Conservation (phyloP, 2,113 vertebrate genomes). For the Boulengeromyrus knoepffleri region DNA sequence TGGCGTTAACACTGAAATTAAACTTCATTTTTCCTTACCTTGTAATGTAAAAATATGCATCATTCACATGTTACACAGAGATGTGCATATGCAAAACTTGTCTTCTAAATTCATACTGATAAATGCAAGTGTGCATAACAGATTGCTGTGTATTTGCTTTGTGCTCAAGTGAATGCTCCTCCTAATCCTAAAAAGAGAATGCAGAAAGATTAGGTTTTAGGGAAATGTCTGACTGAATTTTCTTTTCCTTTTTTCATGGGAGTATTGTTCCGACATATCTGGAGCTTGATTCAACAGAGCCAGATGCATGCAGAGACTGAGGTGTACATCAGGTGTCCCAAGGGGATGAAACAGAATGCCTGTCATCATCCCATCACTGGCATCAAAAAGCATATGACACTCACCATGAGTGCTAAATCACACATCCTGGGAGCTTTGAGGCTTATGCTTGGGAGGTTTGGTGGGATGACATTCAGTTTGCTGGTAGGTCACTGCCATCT, state of each 20-base stretch:
- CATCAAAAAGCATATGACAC: slow-evolving; percentile 22
- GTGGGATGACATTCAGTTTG: background rate
- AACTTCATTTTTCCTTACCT: background rate
- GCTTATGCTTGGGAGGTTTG: slow-evolving; percentile 28
- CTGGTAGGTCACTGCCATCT: background rate
- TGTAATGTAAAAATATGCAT: background rate
- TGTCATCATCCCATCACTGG: slow-evolving; percentile 18
- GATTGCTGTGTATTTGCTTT: background rate
- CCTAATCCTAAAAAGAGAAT: background rate
- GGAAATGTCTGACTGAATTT: background rate
- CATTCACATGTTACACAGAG: background rate
- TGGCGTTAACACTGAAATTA: no score
- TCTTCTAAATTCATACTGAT: background rate
- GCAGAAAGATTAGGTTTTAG: background rate
- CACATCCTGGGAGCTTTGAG: slow-evolving; percentile 18
- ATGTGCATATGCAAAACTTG: background rate
- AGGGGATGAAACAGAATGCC: background rate
- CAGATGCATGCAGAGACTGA: background rate
- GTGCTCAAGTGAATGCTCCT: background rate
- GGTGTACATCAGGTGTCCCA: background rate
- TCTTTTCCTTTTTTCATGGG: background rate
- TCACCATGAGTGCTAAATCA: slow-evolving; percentile 27
- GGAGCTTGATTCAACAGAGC: background rate
- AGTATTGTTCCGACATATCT: background rate
- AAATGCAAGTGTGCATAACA: background rate